Evolutionary conservation across 2,797 vertebrate species (phyloP).

Genomic region (Masticophis lateralis): DNA sequence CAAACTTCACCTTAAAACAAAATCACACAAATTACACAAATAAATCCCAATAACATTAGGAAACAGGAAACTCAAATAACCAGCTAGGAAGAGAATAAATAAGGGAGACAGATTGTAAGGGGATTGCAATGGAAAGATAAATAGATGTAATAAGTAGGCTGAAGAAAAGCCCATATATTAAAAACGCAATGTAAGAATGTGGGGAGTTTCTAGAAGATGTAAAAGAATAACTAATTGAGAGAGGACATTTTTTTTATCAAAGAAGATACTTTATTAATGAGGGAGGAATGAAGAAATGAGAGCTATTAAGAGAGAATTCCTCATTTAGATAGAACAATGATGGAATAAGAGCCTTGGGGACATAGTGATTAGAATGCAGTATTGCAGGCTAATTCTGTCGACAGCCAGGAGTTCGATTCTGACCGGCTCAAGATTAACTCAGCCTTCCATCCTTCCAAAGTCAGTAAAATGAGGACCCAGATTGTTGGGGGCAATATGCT

Average conservation of each 20-base stretch:
- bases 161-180: slow-evolving; percentile 63
- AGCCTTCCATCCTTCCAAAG: neutral
- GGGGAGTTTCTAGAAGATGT: slow-evolving; percentile 39
- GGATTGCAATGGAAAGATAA: slow-evolving; percentile 59
- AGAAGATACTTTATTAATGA: fast-evolving
- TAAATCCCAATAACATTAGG: slow-evolving; percentile 51
- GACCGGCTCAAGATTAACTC: neutral
- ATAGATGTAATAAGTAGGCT: slow-evolving; percentile 61
- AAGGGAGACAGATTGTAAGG: slow-evolving; percentile 44
- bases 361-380: neutral
- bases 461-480: neutral
- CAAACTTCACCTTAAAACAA: slow-evolving; percentile 34
- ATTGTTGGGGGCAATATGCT: neutral
- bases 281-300: neutral
- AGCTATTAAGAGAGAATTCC: neutral
- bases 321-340: neutral
- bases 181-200: slow-evolving; percentile 42
- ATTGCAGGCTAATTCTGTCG: neutral
- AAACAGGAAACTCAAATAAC: slow-evolving; percentile 43
- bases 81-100: slow-evolving; percentile 54
- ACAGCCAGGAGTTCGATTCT: neutral
- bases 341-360: neutral
- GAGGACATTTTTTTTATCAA: slow-evolving; percentile 15
- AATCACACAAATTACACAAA: slow-evolving; percentile 48
- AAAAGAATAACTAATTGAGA: slow-evolving; percentile 23